Conservation (phyloP, 2,113 vertebrate genomes). For the Indicator maculatus region DNA sequence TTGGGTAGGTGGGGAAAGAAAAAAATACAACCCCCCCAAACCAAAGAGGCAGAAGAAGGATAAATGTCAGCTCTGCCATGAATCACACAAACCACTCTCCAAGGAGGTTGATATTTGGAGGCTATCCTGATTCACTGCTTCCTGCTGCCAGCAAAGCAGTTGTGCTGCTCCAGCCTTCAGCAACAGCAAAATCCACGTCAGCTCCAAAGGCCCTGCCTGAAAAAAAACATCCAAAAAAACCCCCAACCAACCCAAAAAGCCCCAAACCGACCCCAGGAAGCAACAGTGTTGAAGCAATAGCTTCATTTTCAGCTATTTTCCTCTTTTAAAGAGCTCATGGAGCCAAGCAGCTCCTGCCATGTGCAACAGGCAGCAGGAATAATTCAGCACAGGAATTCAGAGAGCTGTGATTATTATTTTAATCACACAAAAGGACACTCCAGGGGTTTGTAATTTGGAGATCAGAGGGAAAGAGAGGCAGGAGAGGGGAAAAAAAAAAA, state of each 20-base stretch:
- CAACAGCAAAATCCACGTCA: conserved; percentile 30
- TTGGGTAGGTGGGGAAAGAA: not conserved
- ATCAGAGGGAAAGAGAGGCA: not conserved
- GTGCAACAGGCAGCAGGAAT: not conserved
- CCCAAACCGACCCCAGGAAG: not conserved
- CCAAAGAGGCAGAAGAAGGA: not conserved
- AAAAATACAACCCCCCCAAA: no score
- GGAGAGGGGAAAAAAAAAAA: not conserved
- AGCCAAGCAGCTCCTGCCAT: not conserved
- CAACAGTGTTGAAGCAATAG: not conserved
- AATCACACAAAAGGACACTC: conserved; percentile 8
- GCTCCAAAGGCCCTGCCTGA: not conserved
- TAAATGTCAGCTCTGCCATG: conserved; percentile 57
- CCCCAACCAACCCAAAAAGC: no score
- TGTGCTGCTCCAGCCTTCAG: conserved; percentile 62
- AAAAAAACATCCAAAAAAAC: not conserved
- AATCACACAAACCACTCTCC: conserved; percentile 35
- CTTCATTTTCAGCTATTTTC: not conserved
- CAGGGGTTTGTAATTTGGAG: not conserved
- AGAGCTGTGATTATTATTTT: conserved; percentile 19
- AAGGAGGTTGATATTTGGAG: conserved; percentile 40
- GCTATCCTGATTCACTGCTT: conserved; percentile 66
- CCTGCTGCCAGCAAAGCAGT: conserved; percentile 38
- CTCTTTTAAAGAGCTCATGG: not conserved
- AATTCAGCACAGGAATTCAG: not conserved